Evolutionary conservation across 37 sponge, comb jelly and placozoan genomes (phyloP).

Genomic region (Chondrosia reniformis): DNA sequence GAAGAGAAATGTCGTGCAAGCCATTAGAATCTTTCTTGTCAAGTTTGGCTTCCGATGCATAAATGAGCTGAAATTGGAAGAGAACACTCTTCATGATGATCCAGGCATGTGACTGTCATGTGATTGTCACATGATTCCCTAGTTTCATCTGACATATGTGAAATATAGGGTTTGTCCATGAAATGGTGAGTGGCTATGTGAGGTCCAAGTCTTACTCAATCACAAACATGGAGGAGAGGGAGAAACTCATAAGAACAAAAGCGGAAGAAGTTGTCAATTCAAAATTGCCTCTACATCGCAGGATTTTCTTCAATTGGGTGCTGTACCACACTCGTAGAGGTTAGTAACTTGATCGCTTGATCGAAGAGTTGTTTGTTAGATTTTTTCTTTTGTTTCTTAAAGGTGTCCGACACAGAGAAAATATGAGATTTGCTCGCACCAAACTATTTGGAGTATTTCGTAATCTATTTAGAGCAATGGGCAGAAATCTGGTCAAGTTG

Average conservation of each 20-base stretch:
- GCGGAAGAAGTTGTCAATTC: slow-evolving; percentile 46
- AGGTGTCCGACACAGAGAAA: slow-evolving; percentile 76
- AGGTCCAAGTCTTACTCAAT: slow-evolving; percentile 66
- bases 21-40: slow-evolving; percentile 53
- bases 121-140: background rate
- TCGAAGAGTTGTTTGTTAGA: too few relatives aligned
- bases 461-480: slow-evolving; percentile 69
- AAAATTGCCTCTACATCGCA: slow-evolving; percentile 31
- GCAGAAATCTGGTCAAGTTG: slow-evolving; percentile 50
- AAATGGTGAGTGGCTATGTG: slow-evolving; percentile 75
- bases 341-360: background rate
- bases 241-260: slow-evolving; percentile 36
- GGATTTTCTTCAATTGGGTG: slow-evolving; percentile 74
- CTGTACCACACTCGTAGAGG: slow-evolving; percentile 73
- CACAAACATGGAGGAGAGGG: slow-evolving; percentile 69
- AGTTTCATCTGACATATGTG: background rate
- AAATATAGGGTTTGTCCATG: slow-evolving; percentile 56
- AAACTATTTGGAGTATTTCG: slow-evolving; percentile 79
- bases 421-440: slow-evolving; percentile 78
- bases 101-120: slow-evolving; percentile 40
- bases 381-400: background rate
- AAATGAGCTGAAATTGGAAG: slow-evolving; percentile 82
- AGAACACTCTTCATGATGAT: slow-evolving; percentile 82
- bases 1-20: slow-evolving; percentile 52
- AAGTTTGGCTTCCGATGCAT: slow-evolving; percentile 83